Percentiles rank a stretch among this genome's conserved stretches.
phyloP scores from a whole-genome alignment of 2,797 vertebrate species.

The Labeo calbasu region DNA sequence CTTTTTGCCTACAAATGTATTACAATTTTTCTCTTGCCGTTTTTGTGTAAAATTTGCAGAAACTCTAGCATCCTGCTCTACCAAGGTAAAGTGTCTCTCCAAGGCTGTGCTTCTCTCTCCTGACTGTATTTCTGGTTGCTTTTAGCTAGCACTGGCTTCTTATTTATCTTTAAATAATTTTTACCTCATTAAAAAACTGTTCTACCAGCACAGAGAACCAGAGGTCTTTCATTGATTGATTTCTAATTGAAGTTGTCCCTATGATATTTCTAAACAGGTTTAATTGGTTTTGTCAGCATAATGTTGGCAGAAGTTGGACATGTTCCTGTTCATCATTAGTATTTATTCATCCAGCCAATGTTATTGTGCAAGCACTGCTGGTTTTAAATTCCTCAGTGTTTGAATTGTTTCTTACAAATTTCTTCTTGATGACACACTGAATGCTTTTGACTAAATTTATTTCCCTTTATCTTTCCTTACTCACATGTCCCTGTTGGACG shows the following conservation, averaged over 20 bases:
- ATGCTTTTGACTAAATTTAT: conserved; percentile 55
- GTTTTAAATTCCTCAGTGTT: conserved; percentile 41
- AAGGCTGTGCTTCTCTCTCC: conserved; percentile 94
- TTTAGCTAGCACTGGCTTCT: conserved; percentile 68
- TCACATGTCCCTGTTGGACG: conserved; percentile 64
- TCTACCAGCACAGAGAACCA: conserved; percentile 22
- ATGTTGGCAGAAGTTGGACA: conserved; percentile 15
- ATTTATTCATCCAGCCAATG: conserved; percentile 11
- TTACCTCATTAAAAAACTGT: conserved; percentile 36
- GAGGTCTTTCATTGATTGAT: conserved; percentile 15
- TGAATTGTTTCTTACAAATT: conserved; percentile 44
- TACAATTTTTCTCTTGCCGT: conserved; percentile 99
- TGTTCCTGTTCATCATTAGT: conserved; percentile 20
- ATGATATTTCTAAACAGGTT: conserved; percentile 5
- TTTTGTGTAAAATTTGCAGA: conserved; percentile 99
- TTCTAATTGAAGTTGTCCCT: conserved; percentile 17
- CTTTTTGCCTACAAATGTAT: conserved; percentile 94
- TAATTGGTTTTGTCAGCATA: conserved; percentile 28
- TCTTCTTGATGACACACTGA: conserved; percentile 69
- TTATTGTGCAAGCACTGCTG: conserved; percentile 35
- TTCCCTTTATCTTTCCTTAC: conserved; percentile 35
- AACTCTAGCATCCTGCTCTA: conserved; percentile 98
- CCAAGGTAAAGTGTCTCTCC: conserved; percentile 99
- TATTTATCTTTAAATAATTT: conserved; percentile 61
- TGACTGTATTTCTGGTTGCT: conserved; percentile 80